These are phyloP conservation scores for Eilema depressum DNA, from an alignment of 2,888 invertebrate species.

Conservation along the genomic window DNA sequence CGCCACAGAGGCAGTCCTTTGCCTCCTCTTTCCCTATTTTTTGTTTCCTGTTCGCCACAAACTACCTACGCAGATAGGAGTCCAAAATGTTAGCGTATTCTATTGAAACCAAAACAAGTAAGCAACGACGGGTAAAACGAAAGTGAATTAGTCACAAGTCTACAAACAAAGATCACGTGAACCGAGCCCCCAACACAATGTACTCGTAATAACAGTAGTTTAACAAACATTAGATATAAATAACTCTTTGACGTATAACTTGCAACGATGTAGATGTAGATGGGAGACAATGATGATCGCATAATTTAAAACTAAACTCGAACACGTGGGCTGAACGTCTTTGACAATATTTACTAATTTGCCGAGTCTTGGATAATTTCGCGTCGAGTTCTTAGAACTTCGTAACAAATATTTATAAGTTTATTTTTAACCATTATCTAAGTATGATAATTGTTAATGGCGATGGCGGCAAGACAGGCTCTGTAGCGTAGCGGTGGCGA, in stretches of 20 bases:
- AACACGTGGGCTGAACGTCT: not conserved
- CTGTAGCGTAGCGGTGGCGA: too few relatives aligned
- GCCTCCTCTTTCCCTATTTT: too few relatives aligned
- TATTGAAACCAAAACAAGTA: not conserved
- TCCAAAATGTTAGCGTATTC: too few relatives aligned
- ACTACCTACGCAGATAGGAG: too few relatives aligned
- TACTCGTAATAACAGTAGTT: not conserved
- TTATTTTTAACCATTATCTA: not conserved
- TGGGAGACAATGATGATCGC: not conserved
- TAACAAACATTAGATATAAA: not conserved
- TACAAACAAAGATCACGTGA: not conserved
- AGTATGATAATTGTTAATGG: too few relatives aligned
- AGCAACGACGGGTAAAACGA: too few relatives aligned
- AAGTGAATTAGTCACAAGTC: not conserved
- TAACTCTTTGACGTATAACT: not conserved
- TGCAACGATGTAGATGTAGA: conserved; percentile 3
- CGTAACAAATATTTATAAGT: conserved; percentile 1
- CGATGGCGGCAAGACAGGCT: too few relatives aligned
- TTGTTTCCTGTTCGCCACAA: too few relatives aligned
- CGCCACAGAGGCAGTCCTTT: too few relatives aligned
- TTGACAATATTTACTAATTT: not conserved
- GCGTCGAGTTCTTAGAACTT: not conserved
- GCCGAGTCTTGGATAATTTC: not conserved
- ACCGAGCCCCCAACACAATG: not conserved
- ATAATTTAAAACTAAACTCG: conserved; percentile 11